Percentiles rank a stretch among this genome's conserved stretches.
Evolutionary conservation across 2,888 invertebrate species (phyloP).

Genomic region (Dimorphilus gyrociliatus): DNA sequence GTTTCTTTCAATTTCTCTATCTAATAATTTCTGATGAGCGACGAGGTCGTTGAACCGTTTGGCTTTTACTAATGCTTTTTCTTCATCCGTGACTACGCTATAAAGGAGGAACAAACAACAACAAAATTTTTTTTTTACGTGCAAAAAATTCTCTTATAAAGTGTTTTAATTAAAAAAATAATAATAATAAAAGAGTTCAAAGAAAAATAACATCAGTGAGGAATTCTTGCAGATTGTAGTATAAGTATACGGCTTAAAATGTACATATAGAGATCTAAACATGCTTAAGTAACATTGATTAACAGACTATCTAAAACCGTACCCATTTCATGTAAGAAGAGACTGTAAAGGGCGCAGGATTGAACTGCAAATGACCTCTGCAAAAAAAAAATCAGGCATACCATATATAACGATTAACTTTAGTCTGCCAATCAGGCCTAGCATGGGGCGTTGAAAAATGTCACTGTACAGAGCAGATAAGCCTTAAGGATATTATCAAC

Average conservation of each 20-base stretch:
- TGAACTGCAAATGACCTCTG: slow-evolving; percentile 23
- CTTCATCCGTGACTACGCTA: slow-evolving; percentile 5
- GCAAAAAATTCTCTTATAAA: no score
- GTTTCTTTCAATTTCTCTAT: slow-evolving; percentile 22
- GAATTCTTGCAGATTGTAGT: no score
- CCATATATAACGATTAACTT: background rate
- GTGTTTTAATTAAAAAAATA: no score
- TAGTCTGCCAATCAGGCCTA: background rate
- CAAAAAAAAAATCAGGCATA: slow-evolving; percentile 3
- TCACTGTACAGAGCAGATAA: no score
- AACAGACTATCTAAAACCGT: slow-evolving; percentile 8
- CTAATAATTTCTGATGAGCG: slow-evolving; percentile 19
- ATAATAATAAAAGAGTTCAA: no score
- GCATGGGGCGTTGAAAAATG: no score
- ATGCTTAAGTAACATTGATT: background rate
- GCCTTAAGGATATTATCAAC: no score
- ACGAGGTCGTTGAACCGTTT: slow-evolving; percentile 21
- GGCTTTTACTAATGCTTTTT: no score
- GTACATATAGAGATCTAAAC: background rate
- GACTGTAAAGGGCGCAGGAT: slow-evolving; percentile 26
- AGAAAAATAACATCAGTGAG: no score
- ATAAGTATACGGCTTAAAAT: no score
- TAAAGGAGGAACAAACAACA: background rate
- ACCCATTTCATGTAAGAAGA: slow-evolving; percentile 32
- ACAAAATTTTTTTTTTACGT: background rate